A percentile compares a stretch with the other conserved stretches of the same genome.
These are phyloP conservation scores for Coronaproctus castanopsis DNA, from an alignment of 2,888 invertebrate species.

Conservation along the genomic window DNA sequence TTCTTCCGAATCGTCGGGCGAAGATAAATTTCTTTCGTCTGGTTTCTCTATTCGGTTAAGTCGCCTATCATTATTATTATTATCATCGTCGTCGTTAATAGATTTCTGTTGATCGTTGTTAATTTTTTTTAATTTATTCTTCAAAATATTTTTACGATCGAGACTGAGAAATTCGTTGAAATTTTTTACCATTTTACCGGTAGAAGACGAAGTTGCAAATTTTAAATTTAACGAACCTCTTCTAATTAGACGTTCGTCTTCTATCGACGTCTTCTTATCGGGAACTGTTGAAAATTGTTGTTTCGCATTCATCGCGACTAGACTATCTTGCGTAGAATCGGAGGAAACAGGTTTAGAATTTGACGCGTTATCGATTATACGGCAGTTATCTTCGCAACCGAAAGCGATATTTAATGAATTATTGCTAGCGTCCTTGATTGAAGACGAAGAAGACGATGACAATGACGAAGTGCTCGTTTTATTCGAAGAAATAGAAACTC, in stretches of 20 bases:
- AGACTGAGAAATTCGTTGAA: slow-evolving; percentile 67
- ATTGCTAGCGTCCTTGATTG: neutral
- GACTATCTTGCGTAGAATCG: too few species aligned
- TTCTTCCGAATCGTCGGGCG: slow-evolving; percentile 44
- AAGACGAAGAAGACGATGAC: too few species aligned
- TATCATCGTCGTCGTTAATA: slow-evolving; percentile 10
- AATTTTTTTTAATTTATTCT: slow-evolving; percentile 7
- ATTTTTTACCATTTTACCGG: slow-evolving; percentile 44
- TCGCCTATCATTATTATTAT: neutral
- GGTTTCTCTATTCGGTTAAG: slow-evolving; percentile 9
- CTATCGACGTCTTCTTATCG: neutral
- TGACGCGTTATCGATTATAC: neutral
- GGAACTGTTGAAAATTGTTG: too few species aligned
- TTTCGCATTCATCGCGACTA: too few species aligned
- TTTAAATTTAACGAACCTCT: slow-evolving; percentile 6
- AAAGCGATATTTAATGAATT: neutral
- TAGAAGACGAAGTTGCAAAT: slow-evolving; percentile 11
- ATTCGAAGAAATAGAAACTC: neutral
- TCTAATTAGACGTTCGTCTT: neutral
- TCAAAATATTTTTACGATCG: slow-evolving; percentile 21
- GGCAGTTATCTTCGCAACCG: neutral
- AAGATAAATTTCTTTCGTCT: slow-evolving; percentile 25
- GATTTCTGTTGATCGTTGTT: slow-evolving; percentile 9
- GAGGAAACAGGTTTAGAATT: neutral
- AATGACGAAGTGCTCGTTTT: too few species aligned